These are phyloP conservation scores for Monochamus alternatus DNA, from an alignment of 2,888 invertebrate genomes.

Conservation along the genomic window DNA sequence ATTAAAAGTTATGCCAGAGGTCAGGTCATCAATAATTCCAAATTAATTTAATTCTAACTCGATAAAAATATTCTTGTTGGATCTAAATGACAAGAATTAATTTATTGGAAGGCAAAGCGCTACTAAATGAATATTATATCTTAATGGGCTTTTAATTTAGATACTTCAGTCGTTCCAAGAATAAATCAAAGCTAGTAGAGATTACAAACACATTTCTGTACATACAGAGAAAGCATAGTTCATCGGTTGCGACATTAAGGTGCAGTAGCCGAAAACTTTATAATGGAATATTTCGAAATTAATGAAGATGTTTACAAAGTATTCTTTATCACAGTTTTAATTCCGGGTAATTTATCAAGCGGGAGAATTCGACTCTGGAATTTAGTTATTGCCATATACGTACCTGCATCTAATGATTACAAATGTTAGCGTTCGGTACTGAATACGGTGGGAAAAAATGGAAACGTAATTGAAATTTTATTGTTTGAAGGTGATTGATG, in stretches of 20 bases:
- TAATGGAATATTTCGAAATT: not conserved
- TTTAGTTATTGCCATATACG: no score
- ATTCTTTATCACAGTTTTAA: not conserved
- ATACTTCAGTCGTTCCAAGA: not conserved
- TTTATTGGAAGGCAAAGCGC: not conserved
- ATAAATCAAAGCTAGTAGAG: not conserved
- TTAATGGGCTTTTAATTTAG: slow-evolving; percentile 12
- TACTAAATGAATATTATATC: slow-evolving; percentile 2
- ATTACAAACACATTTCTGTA: no score
- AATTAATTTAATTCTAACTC: not conserved
- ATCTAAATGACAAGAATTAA: not conserved
- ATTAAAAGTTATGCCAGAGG: not conserved
- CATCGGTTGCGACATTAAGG: not conserved
- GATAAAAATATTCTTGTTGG: not conserved
- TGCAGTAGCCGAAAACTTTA: not conserved
- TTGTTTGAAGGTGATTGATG: no score
- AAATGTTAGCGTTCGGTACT: no score
- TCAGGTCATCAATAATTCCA: slow-evolving; percentile 5
- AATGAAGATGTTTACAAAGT: not conserved
- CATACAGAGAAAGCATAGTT: no score
- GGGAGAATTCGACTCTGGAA: no score
- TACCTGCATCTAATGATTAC: no score
- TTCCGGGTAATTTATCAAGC: not conserved
- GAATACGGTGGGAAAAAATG: no score
- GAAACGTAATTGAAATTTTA: no score